A percentile compares a stretch with the other conserved stretches of the same genome.
These are phyloP conservation scores for Ophonus ardosiacus DNA, from an alignment of 2,888 invertebrate species.

Conservation along the genomic window DNA sequence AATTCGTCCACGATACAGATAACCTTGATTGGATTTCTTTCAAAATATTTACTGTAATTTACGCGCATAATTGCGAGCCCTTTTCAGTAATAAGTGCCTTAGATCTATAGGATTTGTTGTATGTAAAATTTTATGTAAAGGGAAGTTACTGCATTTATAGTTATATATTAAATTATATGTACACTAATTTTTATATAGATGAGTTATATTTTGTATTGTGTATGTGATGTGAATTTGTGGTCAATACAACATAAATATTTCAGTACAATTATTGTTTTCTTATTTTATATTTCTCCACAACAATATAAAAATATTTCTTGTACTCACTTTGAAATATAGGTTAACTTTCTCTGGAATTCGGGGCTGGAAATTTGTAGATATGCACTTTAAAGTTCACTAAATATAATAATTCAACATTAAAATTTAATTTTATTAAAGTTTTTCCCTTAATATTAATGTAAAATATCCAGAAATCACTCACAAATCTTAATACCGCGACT, in stretches of 20 bases:
- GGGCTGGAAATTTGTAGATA: too few species aligned
- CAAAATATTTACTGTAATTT: too few species aligned
- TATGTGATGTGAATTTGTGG: conserved; percentile 39
- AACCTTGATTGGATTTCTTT: too few species aligned
- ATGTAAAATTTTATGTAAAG: conserved; percentile 26
- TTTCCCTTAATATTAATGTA: too few species aligned
- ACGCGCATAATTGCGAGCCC: neutral
- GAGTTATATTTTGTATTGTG: conserved; percentile 51
- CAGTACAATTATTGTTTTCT: neutral
- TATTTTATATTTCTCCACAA: neutral
- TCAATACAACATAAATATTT: neutral
- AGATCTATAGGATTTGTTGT: conserved; percentile 41
- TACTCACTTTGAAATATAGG: too few species aligned
- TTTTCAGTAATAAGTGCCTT: conserved; percentile 42
- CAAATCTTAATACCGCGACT: too few species aligned
- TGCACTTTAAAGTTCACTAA: too few species aligned
- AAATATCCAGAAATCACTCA: too few species aligned
- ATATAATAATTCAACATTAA: too few species aligned
- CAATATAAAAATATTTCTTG: neutral
- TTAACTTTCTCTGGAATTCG: too few species aligned
- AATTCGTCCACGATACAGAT: too few species aligned
- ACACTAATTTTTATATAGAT: conserved; percentile 46
- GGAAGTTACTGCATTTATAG: conserved; percentile 6
- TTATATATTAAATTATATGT: conserved; percentile 55
- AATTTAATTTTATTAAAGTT: too few species aligned